phyloP scores from a whole-genome alignment of 2,113 vertebrate species.

The Piliocolobus tephrosceles region DNA sequence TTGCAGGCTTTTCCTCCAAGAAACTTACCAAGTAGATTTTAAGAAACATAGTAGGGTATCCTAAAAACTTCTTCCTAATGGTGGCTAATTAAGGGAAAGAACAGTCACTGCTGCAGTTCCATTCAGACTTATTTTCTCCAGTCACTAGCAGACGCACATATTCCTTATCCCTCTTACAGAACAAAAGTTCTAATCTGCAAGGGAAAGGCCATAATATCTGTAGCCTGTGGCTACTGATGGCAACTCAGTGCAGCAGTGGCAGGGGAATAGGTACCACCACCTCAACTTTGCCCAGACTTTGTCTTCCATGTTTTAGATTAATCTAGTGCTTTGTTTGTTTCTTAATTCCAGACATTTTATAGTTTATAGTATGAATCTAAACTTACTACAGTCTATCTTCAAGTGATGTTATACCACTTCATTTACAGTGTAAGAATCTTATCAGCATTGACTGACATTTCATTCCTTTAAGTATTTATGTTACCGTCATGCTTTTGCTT shows the following conservation, averaged over 20 bases:
- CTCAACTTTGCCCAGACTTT: not conserved
- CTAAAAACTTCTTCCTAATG: not conserved
- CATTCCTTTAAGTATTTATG: not conserved
- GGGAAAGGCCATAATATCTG: not conserved
- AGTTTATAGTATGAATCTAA: not conserved
- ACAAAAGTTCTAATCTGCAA: not conserved
- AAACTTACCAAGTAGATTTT: not conserved
- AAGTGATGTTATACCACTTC: not conserved
- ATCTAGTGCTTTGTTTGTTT: not conserved
- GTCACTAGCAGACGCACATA: not conserved
- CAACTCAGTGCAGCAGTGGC: not conserved
- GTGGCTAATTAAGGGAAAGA: not conserved
- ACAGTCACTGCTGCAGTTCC: too few relatives aligned
- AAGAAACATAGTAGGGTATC: not conserved
- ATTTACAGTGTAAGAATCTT: not conserved
- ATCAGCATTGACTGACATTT: not conserved
- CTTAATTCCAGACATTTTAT: not conserved
- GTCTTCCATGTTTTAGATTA: not conserved
- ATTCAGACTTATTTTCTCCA: not conserved
- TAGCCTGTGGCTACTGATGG: not conserved
- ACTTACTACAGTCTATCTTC: not conserved
- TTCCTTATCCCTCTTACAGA: not conserved
- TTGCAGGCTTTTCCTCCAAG: not conserved
- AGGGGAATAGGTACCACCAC: not conserved
- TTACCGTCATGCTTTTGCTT: not conserved